Conservation (phyloP, 2,888 invertebrate species). For the Barypeithes pellucidus region DNA sequence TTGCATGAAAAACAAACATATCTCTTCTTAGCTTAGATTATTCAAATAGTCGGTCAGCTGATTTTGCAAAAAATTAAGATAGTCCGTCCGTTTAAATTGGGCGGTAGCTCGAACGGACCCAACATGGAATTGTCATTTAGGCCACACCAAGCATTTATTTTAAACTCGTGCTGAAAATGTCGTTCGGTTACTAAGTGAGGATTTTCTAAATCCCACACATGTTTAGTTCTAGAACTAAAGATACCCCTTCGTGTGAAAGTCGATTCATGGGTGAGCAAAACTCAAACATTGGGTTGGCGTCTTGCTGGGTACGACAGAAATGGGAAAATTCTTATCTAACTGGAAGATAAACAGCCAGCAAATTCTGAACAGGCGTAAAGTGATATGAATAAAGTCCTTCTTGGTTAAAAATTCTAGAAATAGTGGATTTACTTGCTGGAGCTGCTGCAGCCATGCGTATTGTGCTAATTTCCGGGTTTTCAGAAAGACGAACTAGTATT, state of each 20-base stretch:
- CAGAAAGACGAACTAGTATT: conserved; percentile 22
- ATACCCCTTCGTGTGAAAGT: conserved; percentile 24
- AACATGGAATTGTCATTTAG: conserved; percentile 26
- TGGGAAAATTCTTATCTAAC: not conserved
- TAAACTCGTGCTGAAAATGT: too few relatives aligned
- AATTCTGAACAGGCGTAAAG: conserved; percentile 28
- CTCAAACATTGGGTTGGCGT: not conserved
- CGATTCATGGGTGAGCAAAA: conserved; percentile 1
- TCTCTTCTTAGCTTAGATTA: not conserved
- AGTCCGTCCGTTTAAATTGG: too few relatives aligned
- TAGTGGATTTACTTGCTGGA: conserved; percentile 1
- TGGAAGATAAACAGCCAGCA: conserved; percentile 15
- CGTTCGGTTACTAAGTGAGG: too few relatives aligned
- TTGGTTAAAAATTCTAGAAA: conserved; percentile 4
- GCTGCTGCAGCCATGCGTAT: not conserved
- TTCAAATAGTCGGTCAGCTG: too few relatives aligned
- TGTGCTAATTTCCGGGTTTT: conserved; percentile 25
- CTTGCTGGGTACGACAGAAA: conserved; percentile 8
- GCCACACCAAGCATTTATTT: conserved; percentile 44
- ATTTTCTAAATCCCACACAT: too few relatives aligned
- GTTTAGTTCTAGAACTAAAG: conserved; percentile 23
- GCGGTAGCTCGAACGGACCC: too few relatives aligned
- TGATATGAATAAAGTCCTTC: conserved; percentile 26
- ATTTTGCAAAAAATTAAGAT: too few relatives aligned
- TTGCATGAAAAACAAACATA: not conserved